Evolutionary conservation across 2,888 invertebrate species (phyloP), one percentile per base, ranked within the genome.

Genomic region (Sphaerolaimus hirsutus): DNA sequence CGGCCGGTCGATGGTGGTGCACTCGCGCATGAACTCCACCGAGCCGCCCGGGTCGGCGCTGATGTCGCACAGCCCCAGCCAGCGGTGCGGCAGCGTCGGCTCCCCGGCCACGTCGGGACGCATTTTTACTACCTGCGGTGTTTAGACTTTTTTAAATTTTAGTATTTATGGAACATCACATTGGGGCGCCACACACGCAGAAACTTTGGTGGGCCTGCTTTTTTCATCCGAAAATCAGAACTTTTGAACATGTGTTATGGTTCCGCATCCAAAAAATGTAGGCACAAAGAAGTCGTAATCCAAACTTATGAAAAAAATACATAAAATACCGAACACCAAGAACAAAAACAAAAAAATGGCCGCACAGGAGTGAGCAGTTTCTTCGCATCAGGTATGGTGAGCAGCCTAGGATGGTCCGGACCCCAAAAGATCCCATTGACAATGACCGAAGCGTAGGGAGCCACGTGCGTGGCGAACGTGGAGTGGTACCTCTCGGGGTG

Each of bases 361-460:
- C n/a, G 5, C 19, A 7, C n/a, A 2, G 43, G 43, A 2, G 43
- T 29, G 22, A 97, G 70, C 2, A 99, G 71, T 56, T 79, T 78
- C 66, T 99, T 99, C 1, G 97, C 93, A 64, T 99, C 97, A 0
- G 97, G 93, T 54, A 97, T 86, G 2, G 91, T 87, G 45, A 99
- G 71, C 27, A 97, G 67, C 62, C 91, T 84, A 0, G 97, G 97
- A 52, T 89, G 82, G 58, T 82, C 83, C 1, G 87, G 82, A 0
- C 89, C 91, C 89, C 91, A 99, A 67, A 93, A 99, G 58, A 99
- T 97, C 26, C 97, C 86, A 64, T 99, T 99, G 41, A 99, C 74
- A 49, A 99, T 77, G 1, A 89, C 84, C 0, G 89, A 87, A 0
- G 91, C 87, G 64, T 87, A 91, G 0, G 97, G 91, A 0, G 93